A percentile compares a stretch with the other conserved stretches of the same genome.
phyloP scores from a whole-genome alignment of 2,888 invertebrate genomes.

The Standfussiana lucernea region DNA sequence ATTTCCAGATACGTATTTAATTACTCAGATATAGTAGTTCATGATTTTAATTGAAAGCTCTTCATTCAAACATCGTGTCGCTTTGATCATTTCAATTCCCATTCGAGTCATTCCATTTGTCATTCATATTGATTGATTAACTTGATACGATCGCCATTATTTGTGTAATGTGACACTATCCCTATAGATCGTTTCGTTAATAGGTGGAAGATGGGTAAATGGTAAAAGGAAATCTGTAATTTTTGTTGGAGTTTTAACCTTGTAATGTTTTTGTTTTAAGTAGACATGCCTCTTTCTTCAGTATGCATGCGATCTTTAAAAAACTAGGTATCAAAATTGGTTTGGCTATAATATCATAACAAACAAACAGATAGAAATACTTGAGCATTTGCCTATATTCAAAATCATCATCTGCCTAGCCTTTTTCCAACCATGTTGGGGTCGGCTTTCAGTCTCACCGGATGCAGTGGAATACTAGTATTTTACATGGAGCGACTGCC shows the following conservation, averaged over 20 bases:
- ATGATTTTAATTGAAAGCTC: slow-evolving; percentile 17
- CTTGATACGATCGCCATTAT: slow-evolving; percentile 34
- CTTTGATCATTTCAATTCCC: slow-evolving; percentile 42
- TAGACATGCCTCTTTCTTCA: not conserved
- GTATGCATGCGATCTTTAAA: not conserved
- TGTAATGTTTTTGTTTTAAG: not conserved
- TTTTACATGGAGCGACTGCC: no score
- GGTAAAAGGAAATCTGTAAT: not conserved
- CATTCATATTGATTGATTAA: slow-evolving; percentile 48
- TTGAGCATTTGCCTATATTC: no score
- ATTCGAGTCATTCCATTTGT: slow-evolving; percentile 34
- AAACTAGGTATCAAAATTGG: not conserved
- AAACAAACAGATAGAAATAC: no score
- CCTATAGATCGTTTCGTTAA: not conserved
- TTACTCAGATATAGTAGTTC: not conserved
- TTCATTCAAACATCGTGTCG: slow-evolving; percentile 30
- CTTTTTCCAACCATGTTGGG: no score
- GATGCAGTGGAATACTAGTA: no score
- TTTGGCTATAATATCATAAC: not conserved
- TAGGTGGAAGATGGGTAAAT: not conserved
- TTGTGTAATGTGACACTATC: not conserved
- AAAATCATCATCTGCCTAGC: no score
- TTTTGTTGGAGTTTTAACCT: not conserved
- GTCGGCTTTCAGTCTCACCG: no score
- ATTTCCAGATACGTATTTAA: not conserved